These are phyloP conservation scores for Eucidaris tribuloides DNA, from an alignment of 35 echinoderm and acorn worm species.

Conservation along the genomic window DNA sequence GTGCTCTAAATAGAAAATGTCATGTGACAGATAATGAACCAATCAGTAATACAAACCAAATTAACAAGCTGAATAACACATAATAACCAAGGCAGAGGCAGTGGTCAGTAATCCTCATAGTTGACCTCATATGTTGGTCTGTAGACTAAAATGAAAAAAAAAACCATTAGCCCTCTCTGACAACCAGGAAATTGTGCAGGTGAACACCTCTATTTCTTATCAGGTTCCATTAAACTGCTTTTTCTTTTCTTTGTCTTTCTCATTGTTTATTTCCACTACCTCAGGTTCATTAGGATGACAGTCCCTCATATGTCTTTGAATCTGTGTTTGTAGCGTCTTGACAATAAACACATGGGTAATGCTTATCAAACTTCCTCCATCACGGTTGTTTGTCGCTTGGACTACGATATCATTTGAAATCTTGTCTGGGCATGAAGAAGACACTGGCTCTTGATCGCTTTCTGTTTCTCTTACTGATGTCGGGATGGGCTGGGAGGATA, in stretches of 20 bases:
- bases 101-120: neutral
- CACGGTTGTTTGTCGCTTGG: neutral
- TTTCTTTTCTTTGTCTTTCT: neutral
- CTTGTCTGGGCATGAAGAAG: neutral
- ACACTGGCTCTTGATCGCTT: neutral
- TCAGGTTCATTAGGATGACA: neutral
- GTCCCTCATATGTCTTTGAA: neutral
- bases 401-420: neutral
- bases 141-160: neutral
- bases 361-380: neutral
- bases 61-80: too few species aligned
- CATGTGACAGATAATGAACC: too few species aligned
- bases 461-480: neutral
- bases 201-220: neutral
- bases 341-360: neutral
- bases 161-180: neutral
- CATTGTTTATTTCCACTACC: neutral
- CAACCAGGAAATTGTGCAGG: neutral
- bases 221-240: neutral
- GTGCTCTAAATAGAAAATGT: too few species aligned
- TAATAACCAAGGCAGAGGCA: neutral
- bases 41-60: too few species aligned
- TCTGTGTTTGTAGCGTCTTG: neutral
- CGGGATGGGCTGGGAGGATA: neutral
- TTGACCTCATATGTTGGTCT: neutral